Base-by-base conservation (phyloP, 2,113 vertebrate genomes). In the Cyphomyrus discorhynchus region DNA sequence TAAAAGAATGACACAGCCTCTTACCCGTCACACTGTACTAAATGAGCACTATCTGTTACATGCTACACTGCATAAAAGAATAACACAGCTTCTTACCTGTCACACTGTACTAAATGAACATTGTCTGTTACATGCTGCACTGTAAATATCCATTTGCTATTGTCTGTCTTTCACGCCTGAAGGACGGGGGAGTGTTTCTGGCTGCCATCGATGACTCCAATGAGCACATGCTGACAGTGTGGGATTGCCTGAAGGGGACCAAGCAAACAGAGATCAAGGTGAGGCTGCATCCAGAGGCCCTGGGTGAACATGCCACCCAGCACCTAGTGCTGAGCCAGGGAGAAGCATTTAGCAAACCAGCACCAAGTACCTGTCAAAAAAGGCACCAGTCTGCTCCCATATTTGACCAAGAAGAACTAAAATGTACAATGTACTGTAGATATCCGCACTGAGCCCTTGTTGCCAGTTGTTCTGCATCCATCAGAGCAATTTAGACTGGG, bases 201-300 rank as follows among this genome's bases (percentile, higher is more conserved):
- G 97, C 96, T 58, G 97, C 97, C 88, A 96, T 98, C 0, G 98
- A 98, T 17, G 97, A 98, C 52, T 97, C 97, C 31, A 98, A 97
- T 0, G 98, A 98, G 70, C 98, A 98, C 94, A 97, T 98, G 96
- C 92, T 98, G 93, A 98, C 98, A 0, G 94, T 98, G 15, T 98
- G 97, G 97, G 97, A 98, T 90, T 97, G 96, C 42, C 92, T 92
- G 85, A 97, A 96, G n/a, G 96, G 96, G 9, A 94, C 90, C 47
- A 98, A 98, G 91, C 94, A 88, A 10, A 62, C 62, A 8, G 87
- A 88, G 87, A 88, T 88, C 21, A 88, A 88, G 87, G 87, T 88
- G 80, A 84, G 45, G 45, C 10, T 66, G 2, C 3, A 11, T 66
- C 62, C n/a, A 66, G 62, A 66, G 62, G n/a, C 70, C 70, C 5